These are phyloP conservation scores for Nematolebias whitei DNA, from an alignment of 2,113 vertebrate genomes.

Conservation along the genomic window DNA sequence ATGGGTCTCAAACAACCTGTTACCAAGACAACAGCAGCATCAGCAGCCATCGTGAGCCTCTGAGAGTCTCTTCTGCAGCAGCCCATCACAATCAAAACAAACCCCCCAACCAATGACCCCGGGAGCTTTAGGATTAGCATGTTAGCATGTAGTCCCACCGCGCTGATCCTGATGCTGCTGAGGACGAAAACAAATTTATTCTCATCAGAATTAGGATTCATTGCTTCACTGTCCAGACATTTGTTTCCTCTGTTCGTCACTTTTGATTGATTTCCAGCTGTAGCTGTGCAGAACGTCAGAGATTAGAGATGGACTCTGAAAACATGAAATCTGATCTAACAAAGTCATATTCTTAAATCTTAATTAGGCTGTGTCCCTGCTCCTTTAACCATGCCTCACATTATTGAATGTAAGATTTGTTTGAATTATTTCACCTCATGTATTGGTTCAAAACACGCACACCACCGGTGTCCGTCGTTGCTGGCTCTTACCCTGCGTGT, in stretches of 20 bases:
- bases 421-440: no score
- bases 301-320: no score
- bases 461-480: no score
- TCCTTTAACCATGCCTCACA: no score
- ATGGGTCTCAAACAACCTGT: constrained; percentile 85
- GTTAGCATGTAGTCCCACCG: constrained; percentile 1
- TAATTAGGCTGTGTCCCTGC: no score
- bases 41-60: constrained; percentile 38
- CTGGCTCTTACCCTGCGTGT: no score
- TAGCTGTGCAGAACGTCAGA: no score
- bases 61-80: constrained; percentile 4
- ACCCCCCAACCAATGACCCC: constrained; percentile 11
- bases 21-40: constrained; percentile 58
- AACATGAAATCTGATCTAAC: no score
- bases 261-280: constrained; percentile 2
- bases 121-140: constrained; percentile 1
- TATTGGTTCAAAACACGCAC: no score
- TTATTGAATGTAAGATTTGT: no score
- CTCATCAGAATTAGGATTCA: constrained; percentile 2
- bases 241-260: constrained; percentile 8
- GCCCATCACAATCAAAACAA: constrained; percentile 37
- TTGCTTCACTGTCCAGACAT: constrained; percentile 31
- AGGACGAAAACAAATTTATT: background rate
- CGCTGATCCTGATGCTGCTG: background rate
- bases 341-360: no score